These are phyloP conservation scores for Lymantria monacha DNA, from an alignment of 2,888 invertebrate genomes.

Conservation along the genomic window DNA sequence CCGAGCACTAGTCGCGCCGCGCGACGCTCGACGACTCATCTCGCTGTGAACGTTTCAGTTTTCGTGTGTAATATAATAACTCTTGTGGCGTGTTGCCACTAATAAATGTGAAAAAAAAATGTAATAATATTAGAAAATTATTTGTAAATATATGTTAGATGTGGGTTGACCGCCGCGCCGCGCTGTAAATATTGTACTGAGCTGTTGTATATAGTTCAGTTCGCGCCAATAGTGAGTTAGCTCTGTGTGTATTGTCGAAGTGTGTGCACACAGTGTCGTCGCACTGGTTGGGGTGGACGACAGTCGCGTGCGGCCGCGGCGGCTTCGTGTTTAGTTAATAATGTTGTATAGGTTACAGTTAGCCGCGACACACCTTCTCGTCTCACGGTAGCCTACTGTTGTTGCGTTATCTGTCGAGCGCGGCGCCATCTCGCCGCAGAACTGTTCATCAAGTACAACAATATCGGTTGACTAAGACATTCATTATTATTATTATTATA, in stretches of 20 bases:
- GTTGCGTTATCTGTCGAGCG: slow-evolving; percentile 11
- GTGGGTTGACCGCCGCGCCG: neutral
- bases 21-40: slow-evolving; percentile 24
- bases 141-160: slow-evolving; percentile 31
- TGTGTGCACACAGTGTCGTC: too few relatives aligned
- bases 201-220: too few relatives aligned
- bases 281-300: too few relatives aligned
- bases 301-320: slow-evolving; percentile 12
- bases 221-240: too few relatives aligned
- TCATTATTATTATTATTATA: neutral
- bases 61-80: slow-evolving; percentile 15
- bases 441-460: slow-evolving; percentile 6
- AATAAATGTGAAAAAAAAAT: slow-evolving; percentile 15
- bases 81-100: slow-evolving; percentile 15
- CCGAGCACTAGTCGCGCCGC: neutral
- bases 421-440: slow-evolving; percentile 9
- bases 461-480: neutral
- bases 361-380: slow-evolving; percentile 10
- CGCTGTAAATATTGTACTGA: too few relatives aligned
- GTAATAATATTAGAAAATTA: slow-evolving; percentile 25
- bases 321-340: slow-evolving; percentile 22
- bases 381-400: neutral
- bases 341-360: slow-evolving; percentile 12
- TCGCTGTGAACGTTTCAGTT: slow-evolving; percentile 15
- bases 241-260: too few relatives aligned